A percentile compares a stretch with the other conserved stretches of the same genome.
Conservation (phyloP, 2,113 vertebrate species). For the Taxidea taxus region DNA sequence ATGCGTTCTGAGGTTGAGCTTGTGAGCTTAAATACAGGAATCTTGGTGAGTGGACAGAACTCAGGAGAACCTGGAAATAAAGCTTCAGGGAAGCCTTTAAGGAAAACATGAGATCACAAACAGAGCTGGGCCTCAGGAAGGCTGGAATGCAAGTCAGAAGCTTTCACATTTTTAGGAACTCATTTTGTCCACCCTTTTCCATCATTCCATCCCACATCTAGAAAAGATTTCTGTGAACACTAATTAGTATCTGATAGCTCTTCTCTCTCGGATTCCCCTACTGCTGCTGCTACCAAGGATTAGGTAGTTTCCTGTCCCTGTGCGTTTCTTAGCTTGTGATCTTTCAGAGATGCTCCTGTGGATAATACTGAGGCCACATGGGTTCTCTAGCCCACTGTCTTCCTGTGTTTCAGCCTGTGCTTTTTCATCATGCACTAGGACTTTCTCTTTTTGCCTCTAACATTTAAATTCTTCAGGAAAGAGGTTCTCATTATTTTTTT, state of each 20-base stretch:
- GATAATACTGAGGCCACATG: background rate
- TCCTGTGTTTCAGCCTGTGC: background rate
- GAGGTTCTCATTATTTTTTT: background rate
- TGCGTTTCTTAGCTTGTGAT: background rate
- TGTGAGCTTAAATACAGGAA: background rate
- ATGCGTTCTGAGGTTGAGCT: background rate
- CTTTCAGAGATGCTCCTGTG: background rate
- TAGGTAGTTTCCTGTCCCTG: background rate
- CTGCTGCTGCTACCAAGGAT: background rate
- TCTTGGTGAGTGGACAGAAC: background rate
- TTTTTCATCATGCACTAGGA: background rate
- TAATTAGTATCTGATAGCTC: background rate
- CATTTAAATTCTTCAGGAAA: background rate
- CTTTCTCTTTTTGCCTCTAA: background rate
- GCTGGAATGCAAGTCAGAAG: background rate
- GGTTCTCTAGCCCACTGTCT: background rate
- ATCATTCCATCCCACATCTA: background rate
- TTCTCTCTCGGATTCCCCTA: background rate
- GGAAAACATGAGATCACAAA: background rate
- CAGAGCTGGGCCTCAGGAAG: background rate
- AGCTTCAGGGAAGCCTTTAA: background rate
- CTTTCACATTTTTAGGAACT: background rate
- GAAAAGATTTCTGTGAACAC: background rate
- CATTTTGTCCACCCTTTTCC: background rate
- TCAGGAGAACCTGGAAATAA: background rate